Percentiles rank a stretch among this genome's conserved stretches.
Conservation (phyloP, 1,140 invertebrate genomes). For the Hylaeus anthracinus region DNA sequence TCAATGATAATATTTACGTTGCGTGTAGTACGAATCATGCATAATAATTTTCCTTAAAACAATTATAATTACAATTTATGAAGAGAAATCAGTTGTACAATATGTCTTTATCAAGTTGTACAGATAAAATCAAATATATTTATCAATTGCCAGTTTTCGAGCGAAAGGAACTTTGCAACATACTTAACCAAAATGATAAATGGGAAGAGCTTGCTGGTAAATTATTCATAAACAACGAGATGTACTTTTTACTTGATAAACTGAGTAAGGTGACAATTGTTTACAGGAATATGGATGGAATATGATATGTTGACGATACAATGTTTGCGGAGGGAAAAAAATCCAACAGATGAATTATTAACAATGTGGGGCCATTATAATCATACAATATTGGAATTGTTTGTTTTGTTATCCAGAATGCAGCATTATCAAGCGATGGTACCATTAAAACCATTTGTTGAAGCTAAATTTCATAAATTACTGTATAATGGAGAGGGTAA, state of each 20-base stretch:
- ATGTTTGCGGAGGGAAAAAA: constrained; percentile 82
- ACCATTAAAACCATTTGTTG: constrained; percentile 84
- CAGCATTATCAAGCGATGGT: constrained; percentile 87
- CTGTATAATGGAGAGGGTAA: constrained; percentile 81
- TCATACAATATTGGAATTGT: constrained; percentile 89
- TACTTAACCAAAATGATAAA: constrained; percentile 88
- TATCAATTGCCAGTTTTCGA: constrained; percentile 87
- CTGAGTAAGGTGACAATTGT: constrained; percentile 1
- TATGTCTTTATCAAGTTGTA: constrained; percentile 19
- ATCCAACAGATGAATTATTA: constrained; percentile 89
- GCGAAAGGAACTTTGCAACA: constrained; percentile 86
- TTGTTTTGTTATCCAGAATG: constrained; percentile 86
- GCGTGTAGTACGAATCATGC: background rate
- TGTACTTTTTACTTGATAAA: no score
- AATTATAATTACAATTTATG: background rate
- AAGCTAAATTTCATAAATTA: constrained; percentile 82
- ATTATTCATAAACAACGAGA: background rate
- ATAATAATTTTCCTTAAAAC: background rate
- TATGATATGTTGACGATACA: constrained; percentile 80
- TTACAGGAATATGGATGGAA: constrained; percentile 80
- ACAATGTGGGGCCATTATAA: constrained; percentile 90
- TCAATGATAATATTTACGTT: background rate
- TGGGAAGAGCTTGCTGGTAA: constrained; percentile 89
- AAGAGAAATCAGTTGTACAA: background rate
- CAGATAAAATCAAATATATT: constrained; percentile 80